Percentiles rank a stretch among this genome's conserved stretches.
These are phyloP conservation scores for Drosophila mojavensis DNA, from an alignment of 1,140 invertebrate genomes.

Conservation along the genomic window DNA sequence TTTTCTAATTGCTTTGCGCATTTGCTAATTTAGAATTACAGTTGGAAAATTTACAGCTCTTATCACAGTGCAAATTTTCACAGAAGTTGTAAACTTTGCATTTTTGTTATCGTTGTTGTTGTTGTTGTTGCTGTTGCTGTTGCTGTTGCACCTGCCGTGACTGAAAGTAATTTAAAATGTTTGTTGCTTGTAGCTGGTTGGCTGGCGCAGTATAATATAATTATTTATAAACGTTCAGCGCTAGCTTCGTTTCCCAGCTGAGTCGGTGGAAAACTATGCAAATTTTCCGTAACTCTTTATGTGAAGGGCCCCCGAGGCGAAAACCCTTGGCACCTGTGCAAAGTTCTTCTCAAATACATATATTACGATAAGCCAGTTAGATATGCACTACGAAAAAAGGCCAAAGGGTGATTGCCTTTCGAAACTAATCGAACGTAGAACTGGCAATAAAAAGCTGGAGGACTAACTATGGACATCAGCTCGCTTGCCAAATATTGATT, in stretches of 20 bases:
- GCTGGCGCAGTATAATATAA: conserved; percentile 38
- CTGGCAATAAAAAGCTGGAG: neutral
- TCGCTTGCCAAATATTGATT: neutral
- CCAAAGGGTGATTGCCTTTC: conserved; percentile 1
- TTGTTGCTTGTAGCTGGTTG: conserved; percentile 25
- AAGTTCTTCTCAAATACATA: conserved; percentile 16
- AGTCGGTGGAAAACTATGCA: conserved; percentile 31
- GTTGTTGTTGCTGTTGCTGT: conserved; percentile 22
- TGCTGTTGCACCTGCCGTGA: conserved; percentile 45
- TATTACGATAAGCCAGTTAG: conserved; percentile 18
- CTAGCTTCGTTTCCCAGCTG: conserved; percentile 17
- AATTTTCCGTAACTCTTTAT: conserved; percentile 14
- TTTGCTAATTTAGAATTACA: conserved; percentile 49
- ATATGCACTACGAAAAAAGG: neutral
- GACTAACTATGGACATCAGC: neutral
- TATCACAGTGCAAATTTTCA: conserved; percentile 50
- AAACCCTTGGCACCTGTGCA: neutral
- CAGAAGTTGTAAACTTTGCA: conserved; percentile 34
- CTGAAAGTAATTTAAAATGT: conserved; percentile 53
- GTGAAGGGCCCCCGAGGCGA: neutral
- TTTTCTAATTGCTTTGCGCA: conserved; percentile 43
- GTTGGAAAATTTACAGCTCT: conserved; percentile 37
- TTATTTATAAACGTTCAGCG: conserved; percentile 42
- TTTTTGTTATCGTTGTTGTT: conserved; percentile 28
- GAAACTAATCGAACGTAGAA: neutral